These are phyloP conservation scores for Sebastes vulpes DNA, from an alignment of 2,797 vertebrate genomes.

Conservation along the genomic window DNA sequence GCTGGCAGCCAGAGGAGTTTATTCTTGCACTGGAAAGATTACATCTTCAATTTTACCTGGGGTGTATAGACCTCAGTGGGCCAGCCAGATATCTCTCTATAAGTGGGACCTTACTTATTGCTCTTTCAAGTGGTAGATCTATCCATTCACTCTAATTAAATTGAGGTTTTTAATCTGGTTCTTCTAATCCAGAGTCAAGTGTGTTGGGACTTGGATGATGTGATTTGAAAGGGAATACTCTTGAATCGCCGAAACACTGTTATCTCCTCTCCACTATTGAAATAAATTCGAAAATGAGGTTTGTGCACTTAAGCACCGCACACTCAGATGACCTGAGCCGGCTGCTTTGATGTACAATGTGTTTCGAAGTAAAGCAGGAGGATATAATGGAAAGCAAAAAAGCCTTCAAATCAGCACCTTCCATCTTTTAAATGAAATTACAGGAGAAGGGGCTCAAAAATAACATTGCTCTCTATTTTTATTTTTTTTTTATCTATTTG, in stretches of 20 bases:
- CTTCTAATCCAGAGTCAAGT: slow-evolving; percentile 88
- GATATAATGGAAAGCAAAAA: slow-evolving; percentile 66
- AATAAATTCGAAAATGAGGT: slow-evolving; percentile 87
- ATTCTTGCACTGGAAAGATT: slow-evolving; percentile 84
- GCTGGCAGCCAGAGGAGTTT: slow-evolving; percentile 79
- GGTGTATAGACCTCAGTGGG: slow-evolving; percentile 82
- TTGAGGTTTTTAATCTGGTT: slow-evolving; percentile 90
- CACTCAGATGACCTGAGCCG: slow-evolving; percentile 76
- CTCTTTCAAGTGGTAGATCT: slow-evolving; percentile 88
- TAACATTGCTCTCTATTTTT: slow-evolving; percentile 11
- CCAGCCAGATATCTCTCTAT: slow-evolving; percentile 83
- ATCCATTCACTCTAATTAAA: slow-evolving; percentile 90
- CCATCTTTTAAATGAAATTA: slow-evolving; percentile 56
- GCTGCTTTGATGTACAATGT: slow-evolving; percentile 52
- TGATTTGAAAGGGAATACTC: slow-evolving; percentile 89
- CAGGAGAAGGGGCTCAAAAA: slow-evolving; percentile 16
- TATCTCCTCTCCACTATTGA: slow-evolving; percentile 85
- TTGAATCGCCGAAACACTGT: slow-evolving; percentile 85
- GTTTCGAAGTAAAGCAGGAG: slow-evolving; percentile 59
- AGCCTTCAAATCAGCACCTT: slow-evolving; percentile 46
- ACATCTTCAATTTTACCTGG: slow-evolving; percentile 88
- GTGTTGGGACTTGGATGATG: slow-evolving; percentile 87
- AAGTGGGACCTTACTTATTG: slow-evolving; percentile 88
- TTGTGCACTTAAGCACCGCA: slow-evolving; percentile 81
- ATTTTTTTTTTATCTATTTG: slow-evolving; percentile 10